Conservation (phyloP, 92 coral and sea anemone species). For the Zoanthus sansibaricus region DNA sequence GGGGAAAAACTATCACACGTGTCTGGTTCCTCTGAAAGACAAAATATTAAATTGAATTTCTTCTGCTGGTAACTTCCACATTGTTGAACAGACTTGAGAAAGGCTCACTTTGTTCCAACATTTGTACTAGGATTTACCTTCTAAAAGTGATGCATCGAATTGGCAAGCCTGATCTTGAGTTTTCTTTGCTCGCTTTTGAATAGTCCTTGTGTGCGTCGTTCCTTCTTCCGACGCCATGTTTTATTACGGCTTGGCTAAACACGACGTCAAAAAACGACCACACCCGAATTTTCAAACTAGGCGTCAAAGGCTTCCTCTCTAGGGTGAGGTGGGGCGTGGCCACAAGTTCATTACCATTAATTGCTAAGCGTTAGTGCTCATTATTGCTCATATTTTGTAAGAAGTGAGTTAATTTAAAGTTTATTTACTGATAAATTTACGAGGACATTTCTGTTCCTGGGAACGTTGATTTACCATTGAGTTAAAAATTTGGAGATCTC, state of each 20-base stretch:
- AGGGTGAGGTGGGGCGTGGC: conserved; percentile 57
- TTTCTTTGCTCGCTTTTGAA: conserved; percentile 92
- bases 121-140: conserved; percentile 76
- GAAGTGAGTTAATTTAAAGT: background rate
- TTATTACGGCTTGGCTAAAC: conserved; percentile 76
- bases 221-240: conserved; percentile 99
- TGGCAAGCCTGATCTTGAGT: conserved; percentile 99
- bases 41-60: conserved; percentile 57
- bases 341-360: background rate
- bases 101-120: background rate
- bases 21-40: conserved; percentile 85
- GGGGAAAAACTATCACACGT: conserved; percentile 93
- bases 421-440: background rate
- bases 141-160: conserved; percentile 96
- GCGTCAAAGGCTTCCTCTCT: conserved; percentile 50
- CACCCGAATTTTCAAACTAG: conserved; percentile 82
- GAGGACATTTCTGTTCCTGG: background rate
- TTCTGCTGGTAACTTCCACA: conserved; percentile 13
- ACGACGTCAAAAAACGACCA: conserved; percentile 82
- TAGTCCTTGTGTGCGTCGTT: conserved; percentile 86
- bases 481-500: no score
- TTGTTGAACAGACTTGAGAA: conserved; percentile 19
- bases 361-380: no score
- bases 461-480: no score
- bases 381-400: no score